Conservation (phyloP, 2,113 vertebrate species). For the Bungarus multicinctus region DNA sequence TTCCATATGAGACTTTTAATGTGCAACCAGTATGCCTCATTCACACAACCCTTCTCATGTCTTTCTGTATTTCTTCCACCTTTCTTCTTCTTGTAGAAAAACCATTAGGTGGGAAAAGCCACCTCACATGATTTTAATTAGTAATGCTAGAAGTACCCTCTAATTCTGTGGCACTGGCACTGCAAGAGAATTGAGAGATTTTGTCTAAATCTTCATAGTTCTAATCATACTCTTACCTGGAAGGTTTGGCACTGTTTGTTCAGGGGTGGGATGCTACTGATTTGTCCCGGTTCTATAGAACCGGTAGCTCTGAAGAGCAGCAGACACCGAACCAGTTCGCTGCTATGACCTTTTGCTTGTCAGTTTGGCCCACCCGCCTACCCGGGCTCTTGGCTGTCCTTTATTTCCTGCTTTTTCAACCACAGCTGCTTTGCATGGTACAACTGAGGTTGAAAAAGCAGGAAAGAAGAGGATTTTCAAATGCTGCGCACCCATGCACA, state of each 20-base stretch:
- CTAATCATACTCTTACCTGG: not conserved
- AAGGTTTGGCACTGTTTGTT: not conserved
- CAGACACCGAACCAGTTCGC: too few species aligned
- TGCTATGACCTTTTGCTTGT: too few species aligned
- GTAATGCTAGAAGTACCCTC: not conserved
- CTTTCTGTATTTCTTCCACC: not conserved
- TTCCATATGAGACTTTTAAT: not conserved
- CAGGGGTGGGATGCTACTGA: too few species aligned
- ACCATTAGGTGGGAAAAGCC: not conserved
- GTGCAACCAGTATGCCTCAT: not conserved
- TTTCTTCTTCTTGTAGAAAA: not conserved
- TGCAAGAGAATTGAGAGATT: not conserved
- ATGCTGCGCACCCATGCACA: too few species aligned
- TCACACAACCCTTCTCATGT: not conserved
- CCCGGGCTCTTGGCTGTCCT: too few species aligned
- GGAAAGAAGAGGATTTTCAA: too few species aligned
- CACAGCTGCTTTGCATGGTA: too few species aligned
- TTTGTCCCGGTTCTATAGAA: too few species aligned
- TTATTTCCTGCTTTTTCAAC: too few species aligned
- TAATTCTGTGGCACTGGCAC: not conserved
- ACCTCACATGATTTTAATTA: not conserved
- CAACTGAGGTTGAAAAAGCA: too few species aligned
- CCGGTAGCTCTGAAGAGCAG: too few species aligned
- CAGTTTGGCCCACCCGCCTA: too few species aligned
- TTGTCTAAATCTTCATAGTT: not conserved